Conservation (phyloP, 2,113 vertebrate species). For the Heterochromis multidens region DNA sequence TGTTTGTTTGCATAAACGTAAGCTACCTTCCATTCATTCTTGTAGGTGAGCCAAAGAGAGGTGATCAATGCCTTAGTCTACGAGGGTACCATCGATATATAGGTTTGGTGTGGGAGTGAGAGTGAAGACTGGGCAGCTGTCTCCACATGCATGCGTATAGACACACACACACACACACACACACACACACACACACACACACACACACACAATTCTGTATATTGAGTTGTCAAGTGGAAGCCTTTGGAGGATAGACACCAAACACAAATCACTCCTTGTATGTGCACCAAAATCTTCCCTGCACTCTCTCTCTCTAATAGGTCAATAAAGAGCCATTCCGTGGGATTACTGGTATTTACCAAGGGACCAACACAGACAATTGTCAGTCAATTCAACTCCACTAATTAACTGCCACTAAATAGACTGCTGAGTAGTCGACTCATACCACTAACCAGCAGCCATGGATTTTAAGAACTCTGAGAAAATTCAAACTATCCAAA, state of each 20-base stretch:
- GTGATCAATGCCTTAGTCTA: slow-evolving; percentile 24
- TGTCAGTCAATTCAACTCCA: slow-evolving; percentile 47
- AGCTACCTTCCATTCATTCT: not conserved
- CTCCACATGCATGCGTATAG: not conserved
- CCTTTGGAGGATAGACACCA: slow-evolving; percentile 6
- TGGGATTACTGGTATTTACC: slow-evolving; percentile 1
- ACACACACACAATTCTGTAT: not conserved
- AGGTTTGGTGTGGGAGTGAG: not conserved
- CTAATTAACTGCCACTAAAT: slow-evolving; percentile 39
- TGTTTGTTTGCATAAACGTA: not conserved
- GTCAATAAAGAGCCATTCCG: slow-evolving; percentile 49
- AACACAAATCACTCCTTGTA: slow-evolving; percentile 13
- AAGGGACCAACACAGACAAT: slow-evolving; percentile 38
- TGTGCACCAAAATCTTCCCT: not conserved
- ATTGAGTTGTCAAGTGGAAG: slow-evolving; percentile 40
- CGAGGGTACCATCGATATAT: slow-evolving; percentile 14
- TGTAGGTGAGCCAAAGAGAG: not conserved
- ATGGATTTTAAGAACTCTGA: not conserved
- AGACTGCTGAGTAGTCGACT: slow-evolving; percentile 11
- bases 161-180: not conserved
- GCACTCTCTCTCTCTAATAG: not conserved
- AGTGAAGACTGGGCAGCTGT: not conserved
- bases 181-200: no score
- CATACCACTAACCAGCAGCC: not conserved
- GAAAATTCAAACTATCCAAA: not conserved